Evolutionary conservation across 2,888 invertebrate genomes (phyloP).

Genomic region (Lottia gigantea): DNA sequence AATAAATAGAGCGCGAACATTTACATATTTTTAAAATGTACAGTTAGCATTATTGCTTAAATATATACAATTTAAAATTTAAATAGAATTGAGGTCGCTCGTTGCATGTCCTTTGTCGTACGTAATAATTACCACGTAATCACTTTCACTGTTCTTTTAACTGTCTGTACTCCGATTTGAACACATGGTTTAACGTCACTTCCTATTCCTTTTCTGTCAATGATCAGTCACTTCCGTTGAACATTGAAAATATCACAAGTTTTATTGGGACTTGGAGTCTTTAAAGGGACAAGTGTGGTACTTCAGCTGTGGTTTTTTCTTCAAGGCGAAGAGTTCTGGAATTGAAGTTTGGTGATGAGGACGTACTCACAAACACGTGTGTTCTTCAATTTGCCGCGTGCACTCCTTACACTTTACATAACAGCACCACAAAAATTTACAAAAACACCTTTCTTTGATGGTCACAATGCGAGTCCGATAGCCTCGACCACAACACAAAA

Average conservation of each 20-base stretch:
- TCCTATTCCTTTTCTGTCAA: no score
- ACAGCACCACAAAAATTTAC: slow-evolving; percentile 97
- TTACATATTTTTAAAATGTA: neutral
- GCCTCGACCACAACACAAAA: slow-evolving; percentile 92
- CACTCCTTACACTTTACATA: slow-evolving; percentile 92
- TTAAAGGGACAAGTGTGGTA: slow-evolving; percentile 1
- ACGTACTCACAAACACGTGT: slow-evolving; percentile 75
- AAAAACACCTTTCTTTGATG: slow-evolving; percentile 85
- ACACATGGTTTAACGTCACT: neutral
- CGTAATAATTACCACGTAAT: neutral
- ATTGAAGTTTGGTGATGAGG: neutral
- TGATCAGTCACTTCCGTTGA: no score
- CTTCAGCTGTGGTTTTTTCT: neutral
- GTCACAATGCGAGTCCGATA: slow-evolving; percentile 83
- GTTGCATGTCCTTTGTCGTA: slow-evolving; percentile 1
- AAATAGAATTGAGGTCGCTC: slow-evolving; percentile 7
- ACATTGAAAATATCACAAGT: no score
- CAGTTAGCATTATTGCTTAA: neutral
- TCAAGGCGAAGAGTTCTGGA: no score
- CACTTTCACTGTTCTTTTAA: neutral
- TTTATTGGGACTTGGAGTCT: no score
- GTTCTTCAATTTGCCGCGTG: slow-evolving; percentile 79
- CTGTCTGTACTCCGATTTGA: neutral
- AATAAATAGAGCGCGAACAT: slow-evolving; percentile 11
- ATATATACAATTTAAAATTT: slow-evolving; percentile 3